phyloP scores from a whole-genome alignment of 2,888 invertebrate species.

The Resseliella maxima region DNA sequence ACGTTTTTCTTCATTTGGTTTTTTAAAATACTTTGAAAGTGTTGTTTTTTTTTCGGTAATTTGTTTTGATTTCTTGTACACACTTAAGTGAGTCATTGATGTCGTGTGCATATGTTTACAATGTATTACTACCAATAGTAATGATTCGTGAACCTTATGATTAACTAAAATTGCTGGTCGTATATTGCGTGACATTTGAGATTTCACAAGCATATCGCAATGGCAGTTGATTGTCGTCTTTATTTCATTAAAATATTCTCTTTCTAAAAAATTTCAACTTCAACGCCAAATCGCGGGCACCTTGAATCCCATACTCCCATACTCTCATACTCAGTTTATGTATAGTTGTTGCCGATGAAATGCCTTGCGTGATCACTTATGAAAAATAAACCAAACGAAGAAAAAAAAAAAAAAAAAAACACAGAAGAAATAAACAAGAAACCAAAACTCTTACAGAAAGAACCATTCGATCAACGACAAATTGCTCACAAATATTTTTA shows the following conservation, averaged over 20 bases:
- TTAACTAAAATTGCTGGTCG: background rate
- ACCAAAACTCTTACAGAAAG: conserved; percentile 30
- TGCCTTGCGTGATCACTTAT: conserved; percentile 23
- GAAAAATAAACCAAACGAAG: background rate
- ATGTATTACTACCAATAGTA: background rate
- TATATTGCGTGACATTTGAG: conserved; percentile 33
- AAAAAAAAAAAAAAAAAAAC: background rate
- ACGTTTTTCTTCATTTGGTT: background rate
- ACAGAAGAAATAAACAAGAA: background rate
- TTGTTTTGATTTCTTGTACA: background rate
- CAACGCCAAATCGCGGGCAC: background rate
- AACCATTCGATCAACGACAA: conserved; percentile 36
- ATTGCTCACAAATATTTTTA: conserved; percentile 47
- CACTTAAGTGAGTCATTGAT: conserved; percentile 2
- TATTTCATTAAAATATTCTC: conserved; percentile 41
- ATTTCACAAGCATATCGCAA: conserved; percentile 44
- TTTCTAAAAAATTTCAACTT: background rate
- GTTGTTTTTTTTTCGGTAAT: background rate
- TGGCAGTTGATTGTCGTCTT: conserved; percentile 27
- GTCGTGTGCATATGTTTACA: background rate
- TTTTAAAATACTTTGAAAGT: background rate
- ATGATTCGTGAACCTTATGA: conserved; percentile 41
- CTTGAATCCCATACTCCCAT: background rate
- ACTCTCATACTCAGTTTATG: too few relatives aligned
- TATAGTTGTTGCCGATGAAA: background rate